phyloP scores from a whole-genome alignment of 2,113 vertebrate species.

The Sardina pilchardus region DNA sequence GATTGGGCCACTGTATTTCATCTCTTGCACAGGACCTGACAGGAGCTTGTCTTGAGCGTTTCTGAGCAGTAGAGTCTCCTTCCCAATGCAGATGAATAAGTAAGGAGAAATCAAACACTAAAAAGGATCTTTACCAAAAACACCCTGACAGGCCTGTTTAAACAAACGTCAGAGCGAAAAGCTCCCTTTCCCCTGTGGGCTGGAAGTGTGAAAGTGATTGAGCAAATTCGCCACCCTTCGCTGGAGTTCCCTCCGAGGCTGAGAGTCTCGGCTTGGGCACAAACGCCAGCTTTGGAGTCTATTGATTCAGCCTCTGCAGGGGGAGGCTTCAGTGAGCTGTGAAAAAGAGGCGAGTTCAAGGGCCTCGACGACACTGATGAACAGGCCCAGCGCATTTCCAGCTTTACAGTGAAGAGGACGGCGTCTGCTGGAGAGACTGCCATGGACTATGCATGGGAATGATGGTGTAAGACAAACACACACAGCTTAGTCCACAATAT shows the following conservation, averaged over 20 bases:
- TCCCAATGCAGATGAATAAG: neutral
- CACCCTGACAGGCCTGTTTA: neutral
- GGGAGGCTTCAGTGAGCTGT: slow-evolving; percentile 44
- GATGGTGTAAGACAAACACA: too few relatives aligned
- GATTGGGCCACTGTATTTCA: neutral
- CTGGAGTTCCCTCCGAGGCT: slow-evolving; percentile 23
- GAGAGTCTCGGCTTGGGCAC: slow-evolving; percentile 45
- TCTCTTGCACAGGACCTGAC: neutral
- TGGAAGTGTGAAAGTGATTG: slow-evolving; percentile 13
- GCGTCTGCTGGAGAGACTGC: neutral
- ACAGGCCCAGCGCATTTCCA: slow-evolving; percentile 21
- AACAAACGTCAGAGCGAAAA: neutral
- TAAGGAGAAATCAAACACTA: neutral
- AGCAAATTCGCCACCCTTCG: slow-evolving; percentile 20
- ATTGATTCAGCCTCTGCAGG: slow-evolving; percentile 45
- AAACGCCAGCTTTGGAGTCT: slow-evolving; percentile 36
- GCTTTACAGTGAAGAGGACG: neutral
- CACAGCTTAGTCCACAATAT: too few relatives aligned
- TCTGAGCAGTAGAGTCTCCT: neutral
- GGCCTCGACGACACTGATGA: slow-evolving; percentile 30
- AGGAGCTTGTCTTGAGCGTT: neutral
- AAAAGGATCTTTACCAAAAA: neutral
- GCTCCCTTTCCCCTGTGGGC: slow-evolving; percentile 10
- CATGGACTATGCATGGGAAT: neutral
- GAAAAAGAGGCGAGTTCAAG: slow-evolving; percentile 38